phyloP scores from a whole-genome alignment of 2,113 vertebrate species.

The Leptodactylus fuscus region DNA sequence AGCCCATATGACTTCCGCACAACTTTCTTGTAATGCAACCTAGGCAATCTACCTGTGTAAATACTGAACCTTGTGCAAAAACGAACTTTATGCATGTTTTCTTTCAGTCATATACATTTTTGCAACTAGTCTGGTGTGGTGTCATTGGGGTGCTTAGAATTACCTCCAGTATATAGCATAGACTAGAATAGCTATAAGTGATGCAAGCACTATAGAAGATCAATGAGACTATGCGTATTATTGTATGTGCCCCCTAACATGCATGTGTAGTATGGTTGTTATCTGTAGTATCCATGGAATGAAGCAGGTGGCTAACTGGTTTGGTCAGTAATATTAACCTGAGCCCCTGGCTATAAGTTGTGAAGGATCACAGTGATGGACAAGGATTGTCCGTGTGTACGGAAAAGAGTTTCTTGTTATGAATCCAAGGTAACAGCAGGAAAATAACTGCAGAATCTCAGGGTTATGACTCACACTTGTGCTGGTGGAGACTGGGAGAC shows the following conservation, averaged over 20 bases:
- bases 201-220: neutral
- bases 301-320: slow-evolving; percentile 33
- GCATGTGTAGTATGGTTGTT: slow-evolving; percentile 21
- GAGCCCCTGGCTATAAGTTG: neutral
- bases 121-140: too few species aligned
- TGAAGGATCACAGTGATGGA: neutral
- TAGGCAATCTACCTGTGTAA: too few species aligned
- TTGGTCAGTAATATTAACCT: slow-evolving; percentile 40
- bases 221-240: neutral
- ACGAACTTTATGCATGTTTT: too few species aligned
- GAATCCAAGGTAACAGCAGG: slow-evolving; percentile 4
- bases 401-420: neutral
- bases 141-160: too few species aligned
- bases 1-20: too few species aligned
- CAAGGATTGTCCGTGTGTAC: neutral
- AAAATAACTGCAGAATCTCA: neutral
- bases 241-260: slow-evolving; percentile 2
- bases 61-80: too few species aligned
- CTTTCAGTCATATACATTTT: too few species aligned
- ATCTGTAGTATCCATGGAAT: slow-evolving; percentile 45
- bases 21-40: too few species aligned
- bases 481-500: neutral
- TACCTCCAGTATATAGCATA: neutral
- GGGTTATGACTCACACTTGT: neutral
- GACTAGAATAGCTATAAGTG: neutral